A percentile compares a stretch with the other conserved stretches of the same genome.
Conservation (phyloP, 2,113 vertebrate species). For the human (Homo sapiens) region GRCh38 chr3:115636501-115637000, state of each 20-base stretch:
- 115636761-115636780: not conserved
- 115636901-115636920: not conserved
- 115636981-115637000: not conserved
- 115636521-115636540: not conserved
- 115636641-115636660: constrained; percentile 18
- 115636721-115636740: not conserved
- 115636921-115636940: not conserved
- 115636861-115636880: constrained; percentile 12
- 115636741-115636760: not conserved
- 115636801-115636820: constrained; percentile 14
- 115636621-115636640: not conserved
- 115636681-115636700: not conserved
- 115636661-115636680: not conserved
- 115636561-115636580: not conserved
- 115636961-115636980: constrained; percentile 5
- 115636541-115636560: not conserved
- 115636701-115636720: constrained; percentile 34
- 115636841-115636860: constrained; percentile 29
- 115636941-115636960: not conserved
- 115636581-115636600: not conserved
- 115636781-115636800: not conserved
- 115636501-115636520: not conserved
- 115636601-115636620: not conserved
- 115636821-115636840: not conserved
- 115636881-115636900: not conserved